Base-by-base conservation (phyloP, 2,113 vertebrate genomes). In the Stigmatopora argus region DNA sequence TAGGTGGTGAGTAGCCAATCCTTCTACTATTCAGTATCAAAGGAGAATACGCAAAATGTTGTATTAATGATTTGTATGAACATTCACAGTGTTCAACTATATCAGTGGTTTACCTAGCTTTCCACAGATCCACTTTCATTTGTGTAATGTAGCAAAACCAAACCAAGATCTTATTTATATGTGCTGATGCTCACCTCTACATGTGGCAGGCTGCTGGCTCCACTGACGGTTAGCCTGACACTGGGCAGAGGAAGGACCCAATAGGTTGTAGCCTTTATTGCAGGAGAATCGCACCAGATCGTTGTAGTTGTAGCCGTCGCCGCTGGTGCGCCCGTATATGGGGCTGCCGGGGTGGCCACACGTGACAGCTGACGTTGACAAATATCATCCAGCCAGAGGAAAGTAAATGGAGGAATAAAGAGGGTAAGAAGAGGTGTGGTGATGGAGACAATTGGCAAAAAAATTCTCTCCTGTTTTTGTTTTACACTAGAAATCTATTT, bases 261-360 rank as follows among this genome's bases (percentile, higher is more conserved):
- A 94, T 92, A 97, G 92, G 23, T 94, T 88, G 69, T 99, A 99
- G 9, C 96, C 96, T 72, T 91, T 92, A 75, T 98, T 98, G 78
- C 96, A 99, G 21, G 91, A 91, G 81, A 98, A 98, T 44, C 91
- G 94, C 41, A 99, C 95, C 63, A 96, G 87, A 0, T 99, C 96
- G 66, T 98, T 96, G 86, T 95, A 95, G 84, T 99, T 99, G 80
- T 95, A 99, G 77, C 95, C 95, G 0, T 93, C 95, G 66, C 96
- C 96, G 71, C 90, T 92, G 69, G 96, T 96, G 79, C 94, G 93
- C 65, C 96, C 96, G 68, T 99, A 98, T 86, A 98, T 97, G 13
- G 96, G 96, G 74, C 95, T 99, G 1, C 96, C 95, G 5, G 96
- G 96, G 73, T 99, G 96, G 71, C 96, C 96, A 55, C 96, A 99